These are phyloP conservation scores for Pseudococcus longispinus DNA, from an alignment of 2,888 invertebrate genomes.

Conservation along the genomic window DNA sequence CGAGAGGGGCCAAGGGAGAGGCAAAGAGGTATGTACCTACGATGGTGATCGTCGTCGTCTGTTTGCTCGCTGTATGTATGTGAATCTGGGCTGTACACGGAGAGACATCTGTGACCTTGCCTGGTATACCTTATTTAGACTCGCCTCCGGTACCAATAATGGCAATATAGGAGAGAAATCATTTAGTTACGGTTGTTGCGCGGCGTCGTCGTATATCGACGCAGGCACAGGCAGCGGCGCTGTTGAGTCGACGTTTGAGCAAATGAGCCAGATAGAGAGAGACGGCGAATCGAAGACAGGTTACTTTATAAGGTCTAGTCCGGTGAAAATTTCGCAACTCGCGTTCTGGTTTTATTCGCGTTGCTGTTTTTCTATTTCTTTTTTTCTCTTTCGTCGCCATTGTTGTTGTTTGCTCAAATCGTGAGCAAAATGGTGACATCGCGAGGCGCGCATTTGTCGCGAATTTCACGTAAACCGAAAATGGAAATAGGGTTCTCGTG, in stretches of 20 bases:
- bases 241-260: slow-evolving; percentile 35
- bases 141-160: slow-evolving; percentile 51
- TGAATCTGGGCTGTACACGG: slow-evolving; percentile 32
- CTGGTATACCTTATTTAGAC: slow-evolving; percentile 46
- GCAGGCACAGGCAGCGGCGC: not conserved
- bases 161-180: slow-evolving; percentile 47
- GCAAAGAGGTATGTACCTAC: not conserved
- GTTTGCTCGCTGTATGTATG: not conserved
- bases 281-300: slow-evolving; percentile 16
- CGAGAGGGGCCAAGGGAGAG: not conserved
- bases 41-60: not conserved
- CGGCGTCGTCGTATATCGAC: not conserved
- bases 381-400: too few species aligned
- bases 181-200: slow-evolving; percentile 46
- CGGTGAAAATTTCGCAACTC: slow-evolving; percentile 36
- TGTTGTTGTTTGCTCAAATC: not conserved
- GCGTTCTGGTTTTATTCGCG: not conserved
- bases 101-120: slow-evolving; percentile 41
- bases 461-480: not conserved
- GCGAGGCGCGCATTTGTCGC: not conserved
- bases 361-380: slow-evolving; percentile 61
- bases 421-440: not conserved
- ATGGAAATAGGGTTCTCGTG: not conserved
- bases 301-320: slow-evolving; percentile 47
- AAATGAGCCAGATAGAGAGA: not conserved